Percentiles rank a stretch among this genome's conserved stretches.
phyloP scores from a whole-genome alignment of 1,140 invertebrate genomes.

The Polypedilum pembai region DNA sequence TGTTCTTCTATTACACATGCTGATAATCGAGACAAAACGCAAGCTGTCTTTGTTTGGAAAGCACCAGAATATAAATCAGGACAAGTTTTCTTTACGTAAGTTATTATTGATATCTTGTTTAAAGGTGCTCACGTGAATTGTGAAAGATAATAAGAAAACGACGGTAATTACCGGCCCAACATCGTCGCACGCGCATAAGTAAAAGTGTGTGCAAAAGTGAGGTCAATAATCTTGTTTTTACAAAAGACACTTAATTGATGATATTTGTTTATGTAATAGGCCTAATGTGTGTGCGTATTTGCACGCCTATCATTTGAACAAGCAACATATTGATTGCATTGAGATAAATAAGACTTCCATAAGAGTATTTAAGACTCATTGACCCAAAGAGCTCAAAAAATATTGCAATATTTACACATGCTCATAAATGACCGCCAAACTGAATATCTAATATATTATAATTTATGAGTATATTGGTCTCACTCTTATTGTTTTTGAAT shows the following conservation, averaged over 20 bases:
- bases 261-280: too few relatives aligned
- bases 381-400: background rate
- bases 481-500: background rate
- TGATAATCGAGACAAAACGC: conserved; percentile 64
- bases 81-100: conserved; percentile 72
- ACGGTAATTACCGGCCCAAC: conserved; percentile 18
- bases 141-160: background rate
- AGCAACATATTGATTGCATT: background rate
- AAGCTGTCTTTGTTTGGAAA: conserved; percentile 64
- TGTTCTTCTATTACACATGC: conserved; percentile 72
- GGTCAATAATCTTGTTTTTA: conserved; percentile 5
- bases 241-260: background rate
- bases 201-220: background rate
- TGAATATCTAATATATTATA: background rate
- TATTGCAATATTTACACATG: background rate
- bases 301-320: background rate
- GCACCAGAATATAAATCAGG: conserved; percentile 57
- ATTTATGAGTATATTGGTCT: background rate
- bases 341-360: too few relatives aligned
- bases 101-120: conserved; percentile 32
- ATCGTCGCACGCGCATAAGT: background rate
- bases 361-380: background rate
- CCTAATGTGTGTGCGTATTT: background rate
- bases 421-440: background rate
- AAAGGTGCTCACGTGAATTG: background rate